Evolutionary conservation across 2,888 invertebrate genomes (phyloP).

Genomic region (Phytoseiulus persimilis): DNA sequence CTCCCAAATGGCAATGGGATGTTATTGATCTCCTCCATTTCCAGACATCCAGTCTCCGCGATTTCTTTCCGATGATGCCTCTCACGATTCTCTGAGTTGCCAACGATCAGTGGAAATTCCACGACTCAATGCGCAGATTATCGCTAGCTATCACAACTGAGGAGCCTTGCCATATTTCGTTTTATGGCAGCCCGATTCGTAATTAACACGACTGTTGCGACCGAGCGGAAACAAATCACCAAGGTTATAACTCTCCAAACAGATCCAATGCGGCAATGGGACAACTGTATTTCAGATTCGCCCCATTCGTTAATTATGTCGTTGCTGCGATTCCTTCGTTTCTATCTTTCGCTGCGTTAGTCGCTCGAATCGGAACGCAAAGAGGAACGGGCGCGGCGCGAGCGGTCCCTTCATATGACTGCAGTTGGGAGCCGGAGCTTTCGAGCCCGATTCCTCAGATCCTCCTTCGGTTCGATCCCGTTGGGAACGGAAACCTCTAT

Average conservation of each 20-base stretch:
- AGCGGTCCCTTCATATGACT: background rate
- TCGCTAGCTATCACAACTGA: background rate
- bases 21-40: too few relatives aligned
- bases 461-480: too few relatives aligned
- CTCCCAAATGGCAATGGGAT: too few relatives aligned
- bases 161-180: background rate
- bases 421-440: too few relatives aligned
- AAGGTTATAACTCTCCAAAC: background rate
- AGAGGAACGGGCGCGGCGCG: background rate
- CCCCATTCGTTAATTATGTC: background rate
- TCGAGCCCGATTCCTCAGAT: too few relatives aligned
- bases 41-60: background rate
- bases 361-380: background rate
- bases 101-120: background rate
- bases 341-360: background rate
- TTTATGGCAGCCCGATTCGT: background rate
- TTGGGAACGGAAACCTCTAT: too few relatives aligned
- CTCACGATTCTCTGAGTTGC: background rate
- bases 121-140: background rate
- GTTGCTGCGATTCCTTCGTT: background rate
- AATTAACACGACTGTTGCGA: background rate
- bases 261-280: background rate
- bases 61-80: background rate
- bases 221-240: background rate
- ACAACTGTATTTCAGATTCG: background rate